These are phyloP conservation scores for Henricia sp. DNA, from an alignment of 53 echinoderm and acorn worm genomes.

Conservation along the genomic window DNA sequence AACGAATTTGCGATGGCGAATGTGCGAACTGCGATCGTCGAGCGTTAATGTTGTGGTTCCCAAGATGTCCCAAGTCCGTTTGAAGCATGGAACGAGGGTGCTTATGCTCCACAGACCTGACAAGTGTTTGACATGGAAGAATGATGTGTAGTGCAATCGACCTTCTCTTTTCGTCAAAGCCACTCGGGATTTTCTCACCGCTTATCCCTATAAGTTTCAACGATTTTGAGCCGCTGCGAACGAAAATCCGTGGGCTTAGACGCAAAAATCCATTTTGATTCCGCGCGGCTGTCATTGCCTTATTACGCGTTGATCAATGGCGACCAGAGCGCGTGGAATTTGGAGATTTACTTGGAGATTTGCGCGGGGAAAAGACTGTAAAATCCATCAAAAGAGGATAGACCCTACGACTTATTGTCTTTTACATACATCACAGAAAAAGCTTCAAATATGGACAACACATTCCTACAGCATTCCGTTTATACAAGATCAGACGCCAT, in stretches of 20 bases:
- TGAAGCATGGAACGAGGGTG: not conserved
- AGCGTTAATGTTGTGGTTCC: not conserved
- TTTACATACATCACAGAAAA: not conserved
- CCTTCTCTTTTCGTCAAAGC: not conserved
- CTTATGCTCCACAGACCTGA: not conserved
- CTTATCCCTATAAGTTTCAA: not conserved
- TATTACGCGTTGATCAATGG: conserved; percentile 20
- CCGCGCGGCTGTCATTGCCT: not conserved
- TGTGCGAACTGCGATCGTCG: too few species aligned
- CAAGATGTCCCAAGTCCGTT: not conserved
- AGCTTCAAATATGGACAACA: not conserved
- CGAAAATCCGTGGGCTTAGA: not conserved
- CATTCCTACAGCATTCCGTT: too few species aligned
- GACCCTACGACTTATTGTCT: not conserved
- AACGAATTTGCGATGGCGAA: conserved; percentile 6
- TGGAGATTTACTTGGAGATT: not conserved
- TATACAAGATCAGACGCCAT: too few species aligned
- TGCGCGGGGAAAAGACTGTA: not conserved
- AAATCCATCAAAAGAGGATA: not conserved
- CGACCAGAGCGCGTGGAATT: conserved; percentile 16
- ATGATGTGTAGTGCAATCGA: conserved; percentile 11
- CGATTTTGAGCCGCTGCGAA: not conserved
- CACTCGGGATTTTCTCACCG: not conserved
- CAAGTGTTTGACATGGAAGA: not conserved
- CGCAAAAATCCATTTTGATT: not conserved